Evolutionary conservation across 2,888 invertebrate genomes (phyloP).

Genomic region (Protodeltote pygarga): DNA sequence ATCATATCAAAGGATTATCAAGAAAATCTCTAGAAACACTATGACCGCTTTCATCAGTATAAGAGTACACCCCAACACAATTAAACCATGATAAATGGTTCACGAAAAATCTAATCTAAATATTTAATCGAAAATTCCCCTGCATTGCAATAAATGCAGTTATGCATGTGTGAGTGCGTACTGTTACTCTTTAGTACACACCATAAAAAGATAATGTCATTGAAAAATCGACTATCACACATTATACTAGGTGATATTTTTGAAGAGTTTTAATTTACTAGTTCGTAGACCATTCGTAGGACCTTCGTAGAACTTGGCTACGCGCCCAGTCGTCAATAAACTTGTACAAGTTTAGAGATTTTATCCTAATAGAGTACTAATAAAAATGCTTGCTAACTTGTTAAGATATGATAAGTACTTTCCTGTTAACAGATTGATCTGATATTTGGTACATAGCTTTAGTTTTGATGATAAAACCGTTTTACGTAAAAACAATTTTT

Average conservation of each 20-base stretch:
- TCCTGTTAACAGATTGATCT: too few species aligned
- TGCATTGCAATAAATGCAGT: constrained; percentile 62
- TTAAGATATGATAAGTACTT: too few species aligned
- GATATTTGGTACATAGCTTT: too few species aligned
- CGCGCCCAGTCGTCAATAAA: not conserved
- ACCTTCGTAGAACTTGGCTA: constrained; percentile 11
- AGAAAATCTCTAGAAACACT: constrained; percentile 63
- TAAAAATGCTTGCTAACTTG: too few species aligned
- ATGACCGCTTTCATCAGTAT: constrained; percentile 68
- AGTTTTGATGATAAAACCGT: too few species aligned
- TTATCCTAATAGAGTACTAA: not conserved
- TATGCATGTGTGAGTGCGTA: constrained; percentile 25
- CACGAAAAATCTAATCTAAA: constrained; percentile 86
- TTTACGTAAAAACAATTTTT: too few species aligned
- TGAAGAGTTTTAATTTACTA: constrained; percentile 2
- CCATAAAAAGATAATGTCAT: constrained; percentile 26
- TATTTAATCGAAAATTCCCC: constrained; percentile 86
- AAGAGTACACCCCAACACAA: constrained; percentile 76
- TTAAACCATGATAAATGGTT: constrained; percentile 85
- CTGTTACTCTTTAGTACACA: constrained; percentile 40
- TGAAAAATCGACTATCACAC: too few species aligned
- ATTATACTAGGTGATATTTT: too few species aligned
- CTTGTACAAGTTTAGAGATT: not conserved
- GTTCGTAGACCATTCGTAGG: constrained; percentile 15
- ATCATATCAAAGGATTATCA: constrained; percentile 81